These are phyloP conservation scores for Leptarthrus brevirostris DNA, from an alignment of 2,888 invertebrate species.

Conservation along the genomic window DNA sequence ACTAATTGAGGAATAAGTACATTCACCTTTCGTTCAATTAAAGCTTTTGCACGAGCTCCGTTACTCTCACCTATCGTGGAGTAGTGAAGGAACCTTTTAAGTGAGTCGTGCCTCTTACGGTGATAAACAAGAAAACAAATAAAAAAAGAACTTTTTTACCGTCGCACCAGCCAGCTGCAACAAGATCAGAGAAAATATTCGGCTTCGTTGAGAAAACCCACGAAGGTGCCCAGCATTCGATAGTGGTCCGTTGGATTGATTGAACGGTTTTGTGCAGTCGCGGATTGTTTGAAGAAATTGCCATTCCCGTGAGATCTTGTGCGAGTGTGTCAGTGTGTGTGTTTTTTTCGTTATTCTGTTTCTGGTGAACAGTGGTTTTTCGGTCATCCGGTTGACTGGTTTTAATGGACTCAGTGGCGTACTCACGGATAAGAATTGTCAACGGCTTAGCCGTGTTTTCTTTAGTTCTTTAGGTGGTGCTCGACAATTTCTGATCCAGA, in stretches of 20 bases:
- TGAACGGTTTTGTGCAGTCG: constrained; percentile 32
- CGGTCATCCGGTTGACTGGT: constrained; percentile 40
- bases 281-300: constrained; percentile 9
- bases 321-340: background rate
- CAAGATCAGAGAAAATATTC: constrained; percentile 9
- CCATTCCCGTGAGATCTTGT: background rate
- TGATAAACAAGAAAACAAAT: background rate
- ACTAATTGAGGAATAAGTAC: background rate
- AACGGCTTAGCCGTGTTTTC: background rate
- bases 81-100: constrained; percentile 7
- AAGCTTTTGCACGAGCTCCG: constrained; percentile 11
- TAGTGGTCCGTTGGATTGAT: constrained; percentile 48
- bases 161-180: background rate
- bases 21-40: constrained; percentile 27
- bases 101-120: constrained; percentile 3
- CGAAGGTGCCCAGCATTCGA: constrained; percentile 46
- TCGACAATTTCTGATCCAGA: background rate
- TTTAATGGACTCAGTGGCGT: constrained; percentile 15
- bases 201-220: constrained; percentile 42
- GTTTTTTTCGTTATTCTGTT: background rate
- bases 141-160: too few relatives aligned
- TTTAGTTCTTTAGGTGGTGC: background rate
- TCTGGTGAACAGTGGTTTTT: constrained; percentile 12
- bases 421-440: background rate
- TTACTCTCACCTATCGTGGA: constrained; percentile 24